A percentile compares a stretch with the other conserved stretches of the same genome.
These are phyloP conservation scores for Cherax destructor DNA, from an alignment of 1,140 invertebrate species.

Conservation along the genomic window DNA sequence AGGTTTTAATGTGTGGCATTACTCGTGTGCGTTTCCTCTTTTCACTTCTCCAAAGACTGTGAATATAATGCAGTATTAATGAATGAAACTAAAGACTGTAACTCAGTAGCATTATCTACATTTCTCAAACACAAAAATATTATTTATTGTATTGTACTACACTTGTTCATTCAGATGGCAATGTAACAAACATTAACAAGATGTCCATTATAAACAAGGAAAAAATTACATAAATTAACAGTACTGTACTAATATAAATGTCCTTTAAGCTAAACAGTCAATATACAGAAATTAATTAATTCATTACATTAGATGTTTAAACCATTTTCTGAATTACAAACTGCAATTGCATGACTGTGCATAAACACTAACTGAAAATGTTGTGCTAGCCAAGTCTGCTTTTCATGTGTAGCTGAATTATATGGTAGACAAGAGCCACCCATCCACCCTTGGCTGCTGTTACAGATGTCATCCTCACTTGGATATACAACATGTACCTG, in stretches of 20 bases:
- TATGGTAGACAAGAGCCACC: conserved; percentile 95
- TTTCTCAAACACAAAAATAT: neutral
- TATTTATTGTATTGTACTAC: neutral
- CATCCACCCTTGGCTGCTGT: conserved; percentile 87
- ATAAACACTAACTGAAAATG: conserved; percentile 83
- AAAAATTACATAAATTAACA: too few relatives aligned
- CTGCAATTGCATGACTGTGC: too few relatives aligned
- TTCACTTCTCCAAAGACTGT: conserved; percentile 89
- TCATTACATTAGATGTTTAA: too few relatives aligned
- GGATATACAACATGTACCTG: conserved; percentile 80
- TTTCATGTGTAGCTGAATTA: conserved; percentile 84
- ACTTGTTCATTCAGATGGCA: too few relatives aligned
- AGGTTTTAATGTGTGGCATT: conserved; percentile 96
- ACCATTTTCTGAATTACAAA: too few relatives aligned
- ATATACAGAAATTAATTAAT: too few relatives aligned
- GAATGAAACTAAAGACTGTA: neutral
- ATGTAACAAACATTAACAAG: too few relatives aligned
- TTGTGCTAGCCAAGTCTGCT: conserved; percentile 88
- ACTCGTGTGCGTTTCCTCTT: conserved; percentile 82
- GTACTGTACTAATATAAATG: too few relatives aligned
- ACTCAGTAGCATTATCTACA: neutral
- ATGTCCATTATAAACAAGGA: too few relatives aligned
- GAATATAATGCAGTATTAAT: conserved; percentile 72
- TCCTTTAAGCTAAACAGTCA: too few relatives aligned
- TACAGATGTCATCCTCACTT: conserved; percentile 85